A percentile compares a stretch with the other conserved stretches of the same genome.
Conservation (phyloP, 2,797 vertebrate species). For the Ispidina picta region DNA sequence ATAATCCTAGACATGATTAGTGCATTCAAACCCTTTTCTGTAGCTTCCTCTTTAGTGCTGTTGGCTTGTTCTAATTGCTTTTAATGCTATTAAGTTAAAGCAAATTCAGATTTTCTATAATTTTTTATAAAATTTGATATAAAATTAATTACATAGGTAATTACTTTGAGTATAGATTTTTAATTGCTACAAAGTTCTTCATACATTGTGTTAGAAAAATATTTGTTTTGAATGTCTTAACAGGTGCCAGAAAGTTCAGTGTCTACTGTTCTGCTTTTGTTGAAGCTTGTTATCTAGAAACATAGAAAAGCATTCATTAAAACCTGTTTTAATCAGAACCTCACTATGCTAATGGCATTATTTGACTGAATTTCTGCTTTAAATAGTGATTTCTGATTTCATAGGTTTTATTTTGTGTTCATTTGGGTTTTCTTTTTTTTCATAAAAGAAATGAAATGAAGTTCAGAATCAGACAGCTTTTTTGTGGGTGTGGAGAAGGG, state of each 20-base stretch:
- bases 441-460: not conserved
- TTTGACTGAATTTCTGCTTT: slow-evolving; percentile 9
- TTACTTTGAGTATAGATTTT: not conserved
- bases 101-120: not conserved
- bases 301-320: not conserved
- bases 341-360: not conserved
- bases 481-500: slow-evolving; percentile 36
- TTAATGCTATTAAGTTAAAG: not conserved
- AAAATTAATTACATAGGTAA: not conserved
- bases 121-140: not conserved
- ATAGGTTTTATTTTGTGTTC: too few relatives aligned
- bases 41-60: not conserved
- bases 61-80: not conserved
- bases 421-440: not conserved
- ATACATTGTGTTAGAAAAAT: too few relatives aligned
- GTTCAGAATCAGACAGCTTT: slow-evolving; percentile 34
- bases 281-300: not conserved
- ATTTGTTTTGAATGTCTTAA: not conserved
- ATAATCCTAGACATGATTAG: not conserved
- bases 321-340: not conserved
- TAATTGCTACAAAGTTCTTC: not conserved
- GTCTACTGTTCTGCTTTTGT: not conserved
- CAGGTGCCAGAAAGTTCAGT: not conserved
- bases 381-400: not conserved
- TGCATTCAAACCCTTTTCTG: not conserved